Percentiles rank a stretch among this genome's conserved stretches.
Evolutionary conservation across 2,113 vertebrate genomes (phyloP).

Genomic region (Cyanoramphus novaezelandiae): DNA sequence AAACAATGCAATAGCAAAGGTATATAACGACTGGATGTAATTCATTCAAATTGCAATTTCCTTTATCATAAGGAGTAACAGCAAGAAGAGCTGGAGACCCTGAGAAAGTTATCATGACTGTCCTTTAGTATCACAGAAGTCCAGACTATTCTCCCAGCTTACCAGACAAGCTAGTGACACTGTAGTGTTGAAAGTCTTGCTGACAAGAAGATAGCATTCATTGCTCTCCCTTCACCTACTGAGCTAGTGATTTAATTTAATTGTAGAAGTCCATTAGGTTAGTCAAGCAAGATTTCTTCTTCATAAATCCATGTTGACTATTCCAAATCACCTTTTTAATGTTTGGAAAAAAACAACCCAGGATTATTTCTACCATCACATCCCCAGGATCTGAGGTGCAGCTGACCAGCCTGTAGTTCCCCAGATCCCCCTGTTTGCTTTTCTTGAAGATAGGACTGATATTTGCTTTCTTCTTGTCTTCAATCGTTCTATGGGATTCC

Average conservation of each 20-base stretch:
- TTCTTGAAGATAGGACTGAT: background rate
- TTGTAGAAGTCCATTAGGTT: background rate
- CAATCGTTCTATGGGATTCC: background rate
- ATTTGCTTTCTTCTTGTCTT: background rate
- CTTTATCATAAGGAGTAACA: background rate
- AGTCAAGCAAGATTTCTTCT: background rate
- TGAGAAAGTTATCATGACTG: background rate
- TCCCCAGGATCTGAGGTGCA: background rate
- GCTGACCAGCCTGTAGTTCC: background rate
- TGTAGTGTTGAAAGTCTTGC: background rate
- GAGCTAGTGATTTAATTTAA: background rate
- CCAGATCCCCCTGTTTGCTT: background rate
- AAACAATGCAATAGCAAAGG: background rate
- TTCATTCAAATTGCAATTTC: background rate
- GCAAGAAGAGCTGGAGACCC: background rate
- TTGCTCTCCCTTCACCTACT: background rate
- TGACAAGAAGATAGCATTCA: background rate
- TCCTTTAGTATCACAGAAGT: background rate
- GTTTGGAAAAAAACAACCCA: fast-evolving
- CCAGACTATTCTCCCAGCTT: background rate
- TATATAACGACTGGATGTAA: background rate
- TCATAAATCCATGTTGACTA: background rate
- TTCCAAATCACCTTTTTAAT: background rate
- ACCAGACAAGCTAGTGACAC: background rate
- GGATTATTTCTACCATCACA: background rate